Conservation (phyloP, 2,113 vertebrate species). For the Anarrhichthys ocellatus region DNA sequence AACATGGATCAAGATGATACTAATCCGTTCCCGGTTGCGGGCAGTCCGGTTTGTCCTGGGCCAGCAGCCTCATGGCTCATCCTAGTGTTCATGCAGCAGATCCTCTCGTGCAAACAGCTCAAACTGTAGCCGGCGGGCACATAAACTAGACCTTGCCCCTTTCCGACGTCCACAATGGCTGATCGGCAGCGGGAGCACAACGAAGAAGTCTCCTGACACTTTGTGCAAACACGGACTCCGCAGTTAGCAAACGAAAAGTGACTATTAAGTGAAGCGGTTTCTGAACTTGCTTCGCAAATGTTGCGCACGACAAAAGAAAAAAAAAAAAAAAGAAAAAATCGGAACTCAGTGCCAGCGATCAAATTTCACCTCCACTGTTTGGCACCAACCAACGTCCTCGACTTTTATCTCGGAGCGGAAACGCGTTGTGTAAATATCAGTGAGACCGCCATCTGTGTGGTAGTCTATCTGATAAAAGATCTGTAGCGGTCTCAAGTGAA, state of each 20-base stretch:
- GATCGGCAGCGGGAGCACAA: conserved; percentile 17
- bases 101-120: not conserved
- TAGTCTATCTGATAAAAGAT: conserved; percentile 4
- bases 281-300: not conserved
- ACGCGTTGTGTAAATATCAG: not conserved
- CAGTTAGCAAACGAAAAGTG: not conserved
- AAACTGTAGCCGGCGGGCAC: conserved; percentile 1
- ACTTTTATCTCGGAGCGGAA: not conserved
- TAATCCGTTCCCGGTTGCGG: conserved; percentile 26
- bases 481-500: not conserved
- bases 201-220: not conserved
- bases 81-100: not conserved
- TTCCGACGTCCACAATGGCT: conserved; percentile 38
- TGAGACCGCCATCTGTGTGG: not conserved
- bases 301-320: not conserved
- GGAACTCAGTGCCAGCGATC: not conserved
- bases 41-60: not conserved
- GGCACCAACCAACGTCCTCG: fast-evolving
- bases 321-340: not conserved
- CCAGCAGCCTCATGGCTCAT: conserved; percentile 44
- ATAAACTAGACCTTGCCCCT: conserved; percentile 28
- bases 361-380: not conserved
- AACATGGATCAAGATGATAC: not conserved
- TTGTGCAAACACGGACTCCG: not conserved
- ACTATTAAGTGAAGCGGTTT: not conserved